Percentiles rank a stretch among this genome's conserved stretches.
Conservation (phyloP, 2,797 vertebrate genomes). For the Siniperca undulata region DNA sequence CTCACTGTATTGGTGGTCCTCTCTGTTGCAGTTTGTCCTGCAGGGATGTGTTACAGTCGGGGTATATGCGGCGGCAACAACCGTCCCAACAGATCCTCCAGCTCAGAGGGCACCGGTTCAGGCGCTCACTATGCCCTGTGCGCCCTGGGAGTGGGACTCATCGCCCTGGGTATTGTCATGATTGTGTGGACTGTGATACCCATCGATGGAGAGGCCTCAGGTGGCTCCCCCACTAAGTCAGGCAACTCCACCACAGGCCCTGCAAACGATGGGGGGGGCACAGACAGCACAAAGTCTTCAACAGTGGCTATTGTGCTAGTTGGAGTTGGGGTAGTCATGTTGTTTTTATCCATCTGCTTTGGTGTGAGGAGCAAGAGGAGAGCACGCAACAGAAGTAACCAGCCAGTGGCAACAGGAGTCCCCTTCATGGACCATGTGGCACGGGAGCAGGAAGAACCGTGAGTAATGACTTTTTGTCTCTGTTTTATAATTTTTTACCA, state of each 20-base stretch:
- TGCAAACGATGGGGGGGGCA: rapidly evolving
- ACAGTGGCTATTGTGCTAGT: constrained; percentile 93
- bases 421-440: constrained; percentile 48
- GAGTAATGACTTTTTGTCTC: constrained; percentile 52
- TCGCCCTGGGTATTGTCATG: constrained; percentile 95
- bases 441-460: constrained; percentile 59
- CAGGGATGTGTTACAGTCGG: constrained; percentile 82
- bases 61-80: constrained; percentile 70
- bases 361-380: constrained; percentile 88
- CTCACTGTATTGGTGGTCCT: neutral
- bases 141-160: constrained; percentile 93
- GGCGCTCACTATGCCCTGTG: constrained; percentile 95
- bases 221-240: rapidly evolving
- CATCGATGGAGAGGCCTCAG: neutral
- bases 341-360: constrained; percentile 92
- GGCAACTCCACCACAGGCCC: constrained; percentile 37
- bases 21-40: constrained; percentile 48
- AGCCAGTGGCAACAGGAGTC: neutral
- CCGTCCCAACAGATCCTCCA: constrained; percentile 54
- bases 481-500: neutral
- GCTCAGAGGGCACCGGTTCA: constrained; percentile 69
- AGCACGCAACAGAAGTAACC: constrained; percentile 61
- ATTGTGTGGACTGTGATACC: constrained; percentile 96
- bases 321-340: constrained; percentile 86
- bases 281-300: constrained; percentile 84